Evolutionary conservation across 2,797 vertebrate species (phyloP), one percentile per base, ranked within the genome.

Genomic region (Cryptoprocta ferox): DNA sequence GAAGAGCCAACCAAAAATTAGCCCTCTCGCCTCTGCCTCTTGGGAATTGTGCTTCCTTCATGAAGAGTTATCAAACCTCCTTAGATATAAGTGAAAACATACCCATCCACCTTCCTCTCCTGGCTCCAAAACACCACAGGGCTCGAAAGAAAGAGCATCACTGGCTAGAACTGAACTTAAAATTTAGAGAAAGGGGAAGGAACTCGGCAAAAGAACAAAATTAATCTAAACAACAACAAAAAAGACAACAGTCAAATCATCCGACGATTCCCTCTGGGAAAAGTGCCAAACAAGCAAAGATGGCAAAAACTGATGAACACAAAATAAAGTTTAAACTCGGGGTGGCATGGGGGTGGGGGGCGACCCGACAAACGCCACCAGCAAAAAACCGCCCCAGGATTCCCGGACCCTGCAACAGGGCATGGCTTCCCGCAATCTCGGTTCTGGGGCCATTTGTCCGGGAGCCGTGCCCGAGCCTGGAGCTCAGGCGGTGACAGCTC

Each of bases 401-500:
- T 65, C 86, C 48, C 0, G 15, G 61, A 73, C 42, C 48, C 96
- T 6, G 73, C 63, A 39, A 13, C 50, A 0, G 39, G 39, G 19
- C 42, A 28, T 3, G 2, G 50, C 35, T 50, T n/a, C 26, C 19
- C 1, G 66, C 70, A 2, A 39, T 1, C 45, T 19, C 15, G 7
- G 14, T 13, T 2, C 26, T 0, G 13, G 9, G n/a, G 42, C 14
- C 81, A 4, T 8, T 16, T 14, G 37, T 24, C 42, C 12, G 1
- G 37, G 45, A 71, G 53, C 48, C 10, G 0, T 35, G 75, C n/a
- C 32, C 8, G 8, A 76, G 50, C 12, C 61, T 1, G 1, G 42
- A 9, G 15, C 6, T 7, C 50, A 0, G 14, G 28, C 15, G 8
- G 21, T 0, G 5, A 37, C 53, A 35, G 39, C 18, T 6, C 18